Conservation (phyloP, 2,888 invertebrate genomes). For the Eupithecia subfuscata region DNA sequence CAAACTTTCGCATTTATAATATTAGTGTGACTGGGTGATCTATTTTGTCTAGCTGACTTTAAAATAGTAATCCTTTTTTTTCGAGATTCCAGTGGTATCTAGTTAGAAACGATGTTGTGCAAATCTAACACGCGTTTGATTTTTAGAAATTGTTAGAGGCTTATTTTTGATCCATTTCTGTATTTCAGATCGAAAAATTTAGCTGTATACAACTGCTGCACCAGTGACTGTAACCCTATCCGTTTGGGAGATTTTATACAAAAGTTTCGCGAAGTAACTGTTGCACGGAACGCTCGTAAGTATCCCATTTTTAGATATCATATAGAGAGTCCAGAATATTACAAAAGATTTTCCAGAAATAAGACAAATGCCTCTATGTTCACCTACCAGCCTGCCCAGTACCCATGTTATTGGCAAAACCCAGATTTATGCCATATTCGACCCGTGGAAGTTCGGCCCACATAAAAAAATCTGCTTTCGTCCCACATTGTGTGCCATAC, state of each 20-base stretch:
- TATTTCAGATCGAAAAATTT: constrained; percentile 28
- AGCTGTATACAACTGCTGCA: constrained; percentile 29
- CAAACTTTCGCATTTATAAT: too few relatives aligned
- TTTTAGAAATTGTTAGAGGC: not conserved
- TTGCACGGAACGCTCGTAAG: constrained; percentile 24
- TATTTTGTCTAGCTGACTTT: too few relatives aligned
- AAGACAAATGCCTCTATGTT: too few relatives aligned
- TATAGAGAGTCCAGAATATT: not conserved
- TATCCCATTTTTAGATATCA: not conserved
- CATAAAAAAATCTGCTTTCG: too few relatives aligned
- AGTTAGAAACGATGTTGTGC: not conserved
- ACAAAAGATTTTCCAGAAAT: not conserved
- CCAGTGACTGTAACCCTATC: constrained; percentile 26
- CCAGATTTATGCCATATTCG: too few relatives aligned
- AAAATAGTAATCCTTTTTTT: too few relatives aligned
- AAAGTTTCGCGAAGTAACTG: constrained; percentile 11
- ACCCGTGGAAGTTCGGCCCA: too few relatives aligned
- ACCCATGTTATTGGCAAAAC: too few relatives aligned
- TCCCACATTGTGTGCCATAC: too few relatives aligned
- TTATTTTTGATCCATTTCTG: not conserved
- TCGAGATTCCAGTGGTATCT: too few relatives aligned
- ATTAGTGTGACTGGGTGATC: too few relatives aligned
- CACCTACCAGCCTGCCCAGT: too few relatives aligned
- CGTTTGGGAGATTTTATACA: not conserved
- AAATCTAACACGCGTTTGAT: not conserved